phyloP scores from a whole-genome alignment of 2,113 vertebrate genomes.

The Salvelinus fontinalis region DNA sequence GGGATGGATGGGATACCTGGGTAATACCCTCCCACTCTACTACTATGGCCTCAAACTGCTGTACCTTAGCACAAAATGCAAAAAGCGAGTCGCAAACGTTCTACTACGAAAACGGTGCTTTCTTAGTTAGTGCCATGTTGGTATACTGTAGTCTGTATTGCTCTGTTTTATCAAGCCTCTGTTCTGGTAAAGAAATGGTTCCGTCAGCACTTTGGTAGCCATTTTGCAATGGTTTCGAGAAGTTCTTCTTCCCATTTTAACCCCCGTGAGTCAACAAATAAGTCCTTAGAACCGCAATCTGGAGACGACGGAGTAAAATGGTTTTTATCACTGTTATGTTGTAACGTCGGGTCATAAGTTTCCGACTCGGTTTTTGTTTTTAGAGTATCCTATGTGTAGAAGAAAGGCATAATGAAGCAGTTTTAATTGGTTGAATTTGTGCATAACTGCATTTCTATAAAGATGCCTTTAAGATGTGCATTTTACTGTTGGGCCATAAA shows the following conservation, averaged over 20 bases:
- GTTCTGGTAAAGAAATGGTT: constrained; percentile 42
- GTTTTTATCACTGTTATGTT: background rate
- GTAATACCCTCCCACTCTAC: constrained; percentile 64
- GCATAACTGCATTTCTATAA: constrained; percentile 59
- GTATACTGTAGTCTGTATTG: constrained; percentile 52
- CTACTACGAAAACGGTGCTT: constrained; percentile 76
- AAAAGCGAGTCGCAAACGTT: constrained; percentile 55
- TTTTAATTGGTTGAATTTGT: constrained; percentile 45
- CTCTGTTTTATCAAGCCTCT: constrained; percentile 64
- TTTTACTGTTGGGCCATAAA: constrained; percentile 74
- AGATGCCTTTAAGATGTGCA: constrained; percentile 20
- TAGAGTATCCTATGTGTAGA: constrained; percentile 36
- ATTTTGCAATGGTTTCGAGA: constrained; percentile 2
- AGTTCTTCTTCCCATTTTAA: constrained; percentile 7
- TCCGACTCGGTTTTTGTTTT: constrained; percentile 4
- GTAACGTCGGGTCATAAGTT: constrained; percentile 1
- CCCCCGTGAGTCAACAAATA: background rate
- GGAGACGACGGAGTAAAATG: constrained; percentile 2
- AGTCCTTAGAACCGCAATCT: background rate
- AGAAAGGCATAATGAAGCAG: constrained; percentile 11
- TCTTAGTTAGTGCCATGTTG: constrained; percentile 36
- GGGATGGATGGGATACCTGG: constrained; percentile 17
- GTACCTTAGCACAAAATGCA: constrained; percentile 73
- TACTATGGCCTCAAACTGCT: constrained; percentile 75
- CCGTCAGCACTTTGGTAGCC: constrained; percentile 70